Evolutionary conservation across 2,797 vertebrate genomes (phyloP).

Genomic region (Pantherophis vulpinus): DNA sequence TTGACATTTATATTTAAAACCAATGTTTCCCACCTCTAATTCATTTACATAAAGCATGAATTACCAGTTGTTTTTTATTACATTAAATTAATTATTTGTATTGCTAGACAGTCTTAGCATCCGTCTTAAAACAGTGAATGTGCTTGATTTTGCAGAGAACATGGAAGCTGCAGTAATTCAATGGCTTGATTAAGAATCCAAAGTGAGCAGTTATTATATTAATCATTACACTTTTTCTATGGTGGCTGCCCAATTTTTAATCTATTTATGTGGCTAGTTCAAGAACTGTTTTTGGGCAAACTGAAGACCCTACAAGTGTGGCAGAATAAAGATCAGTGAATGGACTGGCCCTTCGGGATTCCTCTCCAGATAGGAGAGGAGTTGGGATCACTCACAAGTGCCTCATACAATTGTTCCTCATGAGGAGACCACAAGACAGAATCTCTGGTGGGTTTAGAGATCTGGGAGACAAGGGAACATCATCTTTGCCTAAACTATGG

Average conservation of each 20-base stretch:
- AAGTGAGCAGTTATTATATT: not conserved
- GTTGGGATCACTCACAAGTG: not conserved
- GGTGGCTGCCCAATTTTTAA: not conserved
- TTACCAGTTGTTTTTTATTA: not conserved
- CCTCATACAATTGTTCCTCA: not conserved
- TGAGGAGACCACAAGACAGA: not conserved
- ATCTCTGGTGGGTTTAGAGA: not conserved
- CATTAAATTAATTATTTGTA: not conserved
- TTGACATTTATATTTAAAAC: not conserved
- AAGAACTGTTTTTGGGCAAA: not conserved
- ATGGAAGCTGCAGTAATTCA: not conserved
- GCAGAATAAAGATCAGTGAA: not conserved
- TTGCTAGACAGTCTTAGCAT: not conserved
- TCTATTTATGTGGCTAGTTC: not conserved
- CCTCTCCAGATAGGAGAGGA: not conserved
- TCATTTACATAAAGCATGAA: slow-evolving; percentile 26
- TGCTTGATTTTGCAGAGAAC: not conserved
- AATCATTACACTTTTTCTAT: not conserved
- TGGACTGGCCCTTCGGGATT: not conserved
- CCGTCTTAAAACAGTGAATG: not conserved
- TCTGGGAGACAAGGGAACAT: not conserved
- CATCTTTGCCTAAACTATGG: not conserved
- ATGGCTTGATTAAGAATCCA: not conserved
- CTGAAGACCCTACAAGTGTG: not conserved
- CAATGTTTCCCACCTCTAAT: not conserved